These are phyloP conservation scores for Parotia lawesii DNA, from an alignment of 2,113 vertebrate species.

Conservation along the genomic window DNA sequence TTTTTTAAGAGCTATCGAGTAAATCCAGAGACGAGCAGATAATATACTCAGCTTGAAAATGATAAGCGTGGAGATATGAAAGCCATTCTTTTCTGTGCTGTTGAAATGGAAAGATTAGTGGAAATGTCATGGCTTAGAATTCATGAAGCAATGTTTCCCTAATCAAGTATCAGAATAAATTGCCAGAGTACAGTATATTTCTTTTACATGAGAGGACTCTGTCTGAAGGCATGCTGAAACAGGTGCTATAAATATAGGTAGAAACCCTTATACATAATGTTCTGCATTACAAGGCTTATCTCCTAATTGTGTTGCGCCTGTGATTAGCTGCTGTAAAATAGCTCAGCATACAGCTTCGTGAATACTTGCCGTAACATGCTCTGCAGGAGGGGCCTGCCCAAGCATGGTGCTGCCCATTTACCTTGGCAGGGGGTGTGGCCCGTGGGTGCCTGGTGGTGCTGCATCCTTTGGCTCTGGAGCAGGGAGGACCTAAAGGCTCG, in stretches of 20 bases:
- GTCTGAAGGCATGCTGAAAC: neutral
- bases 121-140: constrained; percentile 45
- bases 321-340: neutral
- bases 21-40: constrained; percentile 39
- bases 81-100: neutral
- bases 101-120: constrained; percentile 50
- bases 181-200: neutral
- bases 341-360: neutral
- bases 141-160: constrained; percentile 12
- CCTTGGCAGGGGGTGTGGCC: neutral
- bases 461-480: neutral
- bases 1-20: constrained; percentile 14
- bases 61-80: constrained; percentile 5
- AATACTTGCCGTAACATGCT: neutral
- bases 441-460: fast-evolving
- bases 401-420: neutral
- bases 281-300: neutral
- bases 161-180: constrained; percentile 36
- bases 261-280: neutral
- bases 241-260: neutral
- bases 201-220: neutral
- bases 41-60: constrained; percentile 43
- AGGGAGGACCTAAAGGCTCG: neutral
- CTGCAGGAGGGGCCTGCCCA: neutral
- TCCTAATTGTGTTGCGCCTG: neutral